Evolutionary conservation across 2,113 vertebrate species (phyloP).

Genomic region (Rafetus swinhoei): DNA sequence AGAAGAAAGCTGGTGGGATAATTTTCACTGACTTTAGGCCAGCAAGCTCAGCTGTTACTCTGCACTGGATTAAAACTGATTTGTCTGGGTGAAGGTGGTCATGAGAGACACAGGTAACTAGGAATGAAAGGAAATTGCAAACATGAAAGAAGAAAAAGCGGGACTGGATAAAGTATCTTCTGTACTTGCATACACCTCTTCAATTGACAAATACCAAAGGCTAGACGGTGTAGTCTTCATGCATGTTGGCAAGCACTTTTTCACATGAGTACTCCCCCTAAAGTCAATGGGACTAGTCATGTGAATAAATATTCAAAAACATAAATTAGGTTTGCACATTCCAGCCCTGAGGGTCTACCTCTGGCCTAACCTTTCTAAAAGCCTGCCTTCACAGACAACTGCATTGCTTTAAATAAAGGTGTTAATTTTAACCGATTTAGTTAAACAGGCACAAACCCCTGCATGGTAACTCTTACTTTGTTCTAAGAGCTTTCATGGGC

Average conservation of each 20-base stretch:
- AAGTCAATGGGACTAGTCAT: conserved; percentile 39
- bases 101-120: conserved; percentile 43
- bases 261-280: conserved; percentile 5
- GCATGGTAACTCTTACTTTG: background rate
- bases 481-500: background rate
- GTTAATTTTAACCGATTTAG: fast-evolving
- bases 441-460: background rate
- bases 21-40: background rate
- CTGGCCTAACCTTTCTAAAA: background rate
- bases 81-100: conserved; percentile 12
- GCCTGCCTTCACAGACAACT: background rate
- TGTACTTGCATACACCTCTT: conserved; percentile 50
- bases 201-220: background rate
- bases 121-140: conserved; percentile 55
- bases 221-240: background rate
- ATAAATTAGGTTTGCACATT: background rate
- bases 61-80: conserved; percentile 38
- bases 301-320: background rate
- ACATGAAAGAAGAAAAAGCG: conserved; percentile 59
- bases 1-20: conserved; percentile 1
- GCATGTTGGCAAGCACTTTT: conserved; percentile 39
- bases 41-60: background rate
- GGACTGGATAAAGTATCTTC: conserved; percentile 61
- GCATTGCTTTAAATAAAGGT: background rate
- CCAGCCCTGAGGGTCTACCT: background rate